These are phyloP conservation scores for Phrynosoma blainvillii DNA, from an alignment of 2,113 vertebrate genomes.

Conservation along the genomic window DNA sequence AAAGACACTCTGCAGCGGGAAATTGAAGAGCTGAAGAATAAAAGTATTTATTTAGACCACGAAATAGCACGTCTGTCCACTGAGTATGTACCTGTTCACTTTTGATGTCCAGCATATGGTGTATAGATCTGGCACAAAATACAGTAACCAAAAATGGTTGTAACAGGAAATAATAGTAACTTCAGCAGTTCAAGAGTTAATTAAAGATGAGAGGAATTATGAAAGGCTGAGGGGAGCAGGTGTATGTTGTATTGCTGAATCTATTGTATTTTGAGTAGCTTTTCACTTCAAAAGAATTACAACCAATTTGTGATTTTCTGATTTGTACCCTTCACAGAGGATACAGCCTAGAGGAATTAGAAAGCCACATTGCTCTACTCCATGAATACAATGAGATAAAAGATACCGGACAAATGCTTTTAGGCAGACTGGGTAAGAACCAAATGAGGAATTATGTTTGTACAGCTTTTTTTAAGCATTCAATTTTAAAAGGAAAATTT, in stretches of 20 bases:
- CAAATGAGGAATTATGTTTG: neutral
- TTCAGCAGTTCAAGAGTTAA: neutral
- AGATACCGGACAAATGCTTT: slow-evolving; percentile 90
- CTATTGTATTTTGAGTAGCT: neutral
- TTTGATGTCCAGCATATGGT: neutral
- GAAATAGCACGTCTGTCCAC: slow-evolving; percentile 73
- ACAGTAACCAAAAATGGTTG: too few species aligned
- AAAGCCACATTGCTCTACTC: slow-evolving; percentile 87
- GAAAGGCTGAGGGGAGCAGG: neutral
- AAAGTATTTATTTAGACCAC: slow-evolving; percentile 66
- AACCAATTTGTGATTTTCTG: slow-evolving; percentile 27
- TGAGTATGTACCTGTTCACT: slow-evolving; percentile 68
- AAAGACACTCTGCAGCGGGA: slow-evolving; percentile 56
- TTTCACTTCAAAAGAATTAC: accelerated
- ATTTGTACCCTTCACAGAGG: slow-evolving; percentile 76
- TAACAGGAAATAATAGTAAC: too few species aligned
- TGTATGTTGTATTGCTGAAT: neutral
- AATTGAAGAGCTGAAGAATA: slow-evolving; percentile 71
- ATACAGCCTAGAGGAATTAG: slow-evolving; percentile 84
- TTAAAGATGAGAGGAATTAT: neutral
- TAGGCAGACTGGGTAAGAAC: slow-evolving; percentile 89
- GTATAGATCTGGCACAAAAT: too few species aligned
- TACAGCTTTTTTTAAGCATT: neutral
- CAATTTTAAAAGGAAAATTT: neutral
- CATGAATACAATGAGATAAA: slow-evolving; percentile 97